Base-by-base conservation (phyloP, 2,797 vertebrate species). In the Cygnus olor region DNA sequence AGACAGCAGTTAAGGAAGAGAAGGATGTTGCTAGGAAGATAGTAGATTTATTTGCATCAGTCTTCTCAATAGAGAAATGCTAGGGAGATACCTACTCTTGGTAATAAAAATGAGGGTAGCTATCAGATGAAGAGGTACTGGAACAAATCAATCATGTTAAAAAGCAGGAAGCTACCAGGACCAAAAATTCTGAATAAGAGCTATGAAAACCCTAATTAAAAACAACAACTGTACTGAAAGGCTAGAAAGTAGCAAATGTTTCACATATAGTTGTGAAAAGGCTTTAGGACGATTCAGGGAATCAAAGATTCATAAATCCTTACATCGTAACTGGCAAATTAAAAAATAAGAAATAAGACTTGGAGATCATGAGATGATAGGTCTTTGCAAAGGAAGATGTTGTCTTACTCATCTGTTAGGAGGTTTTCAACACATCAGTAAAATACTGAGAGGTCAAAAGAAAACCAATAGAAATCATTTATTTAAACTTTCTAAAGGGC, bases 81-180 rank as follows among this genome's bases (percentile, higher is more conserved):
- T 91, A 91, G 36, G 60, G 28, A 91, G 88, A 89, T 94, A 92
- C 25, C 68, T 82, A 70, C 74, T 85, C 70, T 45, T 56, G 54
- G 85, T 92, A 96, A 96, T 96, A 93, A 96, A 93, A 93, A 95
- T 91, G 73, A 93, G 90, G 90, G 82, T 78, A 81, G n/a, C 47
- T 88, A 91, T 95, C 92, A 95, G 89, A 89, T 93, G 85, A 95
- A 93, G 90, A 95, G 21, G 77, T 89, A 76, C 63, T 93, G 91
- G 58, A 96, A 92, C 66, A 91, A 95, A 96, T 93, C 85, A 95
- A 95, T 96, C 92, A 96, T 89, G n/a, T 81, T 88, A 65, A 93
- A 93, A 93, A 91, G 73, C 69, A 85, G 76, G 76, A 96, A 93
- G 63, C 27, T 42, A 80, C 63, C 65, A 88, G 25, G 32, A 83